These are phyloP conservation scores for Pantala flavescens DNA, from an alignment of 1,140 invertebrate genomes.

Conservation along the genomic window DNA sequence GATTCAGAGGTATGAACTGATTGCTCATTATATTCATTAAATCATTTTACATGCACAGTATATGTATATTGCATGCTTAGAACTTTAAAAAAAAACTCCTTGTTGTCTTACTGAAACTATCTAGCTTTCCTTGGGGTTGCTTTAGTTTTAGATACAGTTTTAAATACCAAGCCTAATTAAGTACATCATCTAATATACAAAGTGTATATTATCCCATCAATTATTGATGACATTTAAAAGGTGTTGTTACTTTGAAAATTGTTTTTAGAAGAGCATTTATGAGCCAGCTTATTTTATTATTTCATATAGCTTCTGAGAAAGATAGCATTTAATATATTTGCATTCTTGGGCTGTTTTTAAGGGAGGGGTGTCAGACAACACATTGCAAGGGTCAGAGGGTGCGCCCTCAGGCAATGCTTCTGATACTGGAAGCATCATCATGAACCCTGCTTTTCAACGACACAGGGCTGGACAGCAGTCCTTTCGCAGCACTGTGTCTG, in stretches of 20 bases:
- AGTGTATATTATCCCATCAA: too few relatives aligned
- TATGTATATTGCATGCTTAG: too few relatives aligned
- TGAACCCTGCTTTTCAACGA: slow-evolving; percentile 55
- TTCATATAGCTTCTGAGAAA: slow-evolving; percentile 12
- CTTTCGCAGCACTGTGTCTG: slow-evolving; percentile 80
- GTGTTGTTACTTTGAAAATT: too few relatives aligned
- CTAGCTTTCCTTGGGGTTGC: slow-evolving; percentile 12
- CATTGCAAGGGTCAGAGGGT: slow-evolving; percentile 16
- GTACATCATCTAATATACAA: too few relatives aligned
- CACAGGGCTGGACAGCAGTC: slow-evolving; percentile 43
- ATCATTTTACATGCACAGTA: too few relatives aligned
- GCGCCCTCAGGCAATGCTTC: slow-evolving; percentile 24
- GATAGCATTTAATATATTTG: background rate
- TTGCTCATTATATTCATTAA: background rate
- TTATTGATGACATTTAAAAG: too few relatives aligned
- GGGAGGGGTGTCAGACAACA: slow-evolving; percentile 18
- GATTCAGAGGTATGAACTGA: slow-evolving; percentile 69
- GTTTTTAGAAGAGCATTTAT: background rate
- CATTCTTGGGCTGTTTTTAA: slow-evolving; percentile 21
- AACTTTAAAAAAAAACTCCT: too few relatives aligned
- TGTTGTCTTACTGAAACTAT: background rate
- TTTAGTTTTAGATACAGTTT: background rate
- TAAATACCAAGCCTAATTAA: too few relatives aligned
- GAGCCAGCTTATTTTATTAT: background rate
- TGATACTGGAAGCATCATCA: slow-evolving; percentile 68